Evolutionary conservation across 2,888 invertebrate genomes (phyloP).

Genomic region (Dryobotodes eremita): DNA sequence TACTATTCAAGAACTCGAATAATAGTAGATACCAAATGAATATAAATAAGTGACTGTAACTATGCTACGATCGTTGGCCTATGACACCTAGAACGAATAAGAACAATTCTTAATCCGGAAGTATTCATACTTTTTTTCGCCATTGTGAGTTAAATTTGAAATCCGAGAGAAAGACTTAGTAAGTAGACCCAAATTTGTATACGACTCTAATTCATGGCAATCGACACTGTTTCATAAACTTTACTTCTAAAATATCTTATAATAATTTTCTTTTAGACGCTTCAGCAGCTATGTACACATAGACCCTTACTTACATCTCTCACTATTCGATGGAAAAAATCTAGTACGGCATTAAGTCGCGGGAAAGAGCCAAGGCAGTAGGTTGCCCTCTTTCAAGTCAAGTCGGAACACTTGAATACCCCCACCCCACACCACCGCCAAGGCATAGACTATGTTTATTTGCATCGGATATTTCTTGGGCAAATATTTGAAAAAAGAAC

Average conservation of each 20-base stretch:
- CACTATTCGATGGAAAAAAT: conserved; percentile 86
- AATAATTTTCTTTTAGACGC: conserved; percentile 1
- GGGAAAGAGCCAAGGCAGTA: conserved; percentile 76
- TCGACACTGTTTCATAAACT: not conserved
- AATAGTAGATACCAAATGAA: not conserved
- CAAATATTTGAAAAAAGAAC: conserved; percentile 71
- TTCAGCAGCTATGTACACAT: conserved; percentile 11
- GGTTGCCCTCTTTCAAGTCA: conserved; percentile 83
- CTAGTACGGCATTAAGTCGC: conserved; percentile 86
- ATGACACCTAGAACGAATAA: not conserved
- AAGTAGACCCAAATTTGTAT: not conserved
- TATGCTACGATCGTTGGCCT: not conserved
- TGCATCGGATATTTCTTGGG: conserved; percentile 83
- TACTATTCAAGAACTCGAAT: not conserved
- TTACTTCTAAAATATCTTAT: not conserved
- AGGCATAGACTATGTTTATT: conserved; percentile 84
- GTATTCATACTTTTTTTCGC: no score
- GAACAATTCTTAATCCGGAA: not conserved
- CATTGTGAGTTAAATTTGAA: not conserved
- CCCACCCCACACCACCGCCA: conserved; percentile 71
- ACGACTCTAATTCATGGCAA: not conserved
- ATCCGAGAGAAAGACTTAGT: not conserved
- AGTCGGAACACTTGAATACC: conserved; percentile 80
- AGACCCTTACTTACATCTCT: conserved; percentile 51
- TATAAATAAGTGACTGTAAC: not conserved